Evolutionary conservation across 1,140 invertebrate genomes (phyloP).

Genomic region (Helicoverpa armigera): DNA sequence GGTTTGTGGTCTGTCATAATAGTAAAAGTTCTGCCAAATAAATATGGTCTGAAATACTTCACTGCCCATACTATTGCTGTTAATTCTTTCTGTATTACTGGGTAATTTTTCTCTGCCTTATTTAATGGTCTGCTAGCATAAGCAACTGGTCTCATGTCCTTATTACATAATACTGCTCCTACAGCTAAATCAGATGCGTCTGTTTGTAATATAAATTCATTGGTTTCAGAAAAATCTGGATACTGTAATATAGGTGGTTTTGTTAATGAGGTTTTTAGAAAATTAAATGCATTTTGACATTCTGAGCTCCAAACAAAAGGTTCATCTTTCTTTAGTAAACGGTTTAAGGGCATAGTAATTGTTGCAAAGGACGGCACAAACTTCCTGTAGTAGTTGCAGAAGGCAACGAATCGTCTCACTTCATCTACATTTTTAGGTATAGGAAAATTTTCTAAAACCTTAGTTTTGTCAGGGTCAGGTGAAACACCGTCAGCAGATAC

Average conservation of each 20-base stretch:
- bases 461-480: constrained; percentile 5
- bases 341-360: constrained; percentile 4
- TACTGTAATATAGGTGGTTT: constrained; percentile 13
- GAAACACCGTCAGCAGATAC: background rate
- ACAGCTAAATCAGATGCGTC: constrained; percentile 6
- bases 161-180: constrained; percentile 14
- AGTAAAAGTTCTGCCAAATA: no score
- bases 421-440: constrained; percentile 10
- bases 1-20: no score
- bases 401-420: background rate
- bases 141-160: background rate
- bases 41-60: background rate
- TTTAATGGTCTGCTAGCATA: constrained; percentile 17
- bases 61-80: constrained; percentile 1
- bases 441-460: constrained; percentile 1
- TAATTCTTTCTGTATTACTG: background rate
- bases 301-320: background rate
- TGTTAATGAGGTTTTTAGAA: background rate
- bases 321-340: constrained; percentile 3
- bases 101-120: constrained; percentile 4
- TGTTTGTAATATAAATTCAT: constrained; percentile 17
- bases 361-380: background rate
- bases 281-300: background rate
- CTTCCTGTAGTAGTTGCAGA: constrained; percentile 8
- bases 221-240: background rate